A percentile compares a stretch with the other conserved stretches of the same genome.
Conservation (phyloP, 2,797 vertebrate species). For the Pipistrellus nathusii region DNA sequence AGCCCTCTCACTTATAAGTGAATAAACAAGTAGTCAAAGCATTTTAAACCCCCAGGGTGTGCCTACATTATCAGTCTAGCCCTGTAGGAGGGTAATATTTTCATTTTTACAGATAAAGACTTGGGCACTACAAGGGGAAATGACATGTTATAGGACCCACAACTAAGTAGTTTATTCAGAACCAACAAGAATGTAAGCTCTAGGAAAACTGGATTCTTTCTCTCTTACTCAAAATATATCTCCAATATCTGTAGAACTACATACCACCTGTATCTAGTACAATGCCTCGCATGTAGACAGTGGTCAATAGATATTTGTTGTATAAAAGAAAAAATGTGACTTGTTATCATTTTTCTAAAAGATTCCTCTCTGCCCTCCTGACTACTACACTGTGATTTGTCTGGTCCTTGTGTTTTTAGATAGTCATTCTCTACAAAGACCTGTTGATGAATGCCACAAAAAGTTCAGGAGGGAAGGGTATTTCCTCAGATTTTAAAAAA, state of each 20-base stretch:
- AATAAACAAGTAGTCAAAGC: background rate
- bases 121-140: background rate
- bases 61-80: background rate
- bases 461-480: background rate
- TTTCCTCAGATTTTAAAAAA: background rate
- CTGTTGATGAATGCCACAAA: background rate
- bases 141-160: background rate
- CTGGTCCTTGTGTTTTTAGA: background rate
- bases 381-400: background rate
- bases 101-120: background rate
- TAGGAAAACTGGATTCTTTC: background rate
- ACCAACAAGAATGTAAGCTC: background rate
- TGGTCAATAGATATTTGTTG: background rate
- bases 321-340: background rate
- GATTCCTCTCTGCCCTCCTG: background rate
- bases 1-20: background rate
- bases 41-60: background rate
- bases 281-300: background rate
- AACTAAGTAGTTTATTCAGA: background rate
- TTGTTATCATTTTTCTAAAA: slow-evolving; percentile 48
- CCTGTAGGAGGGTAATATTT: background rate
- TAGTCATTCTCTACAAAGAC: slow-evolving; percentile 11
- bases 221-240: background rate
- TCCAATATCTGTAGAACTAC: background rate
- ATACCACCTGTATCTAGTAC: background rate